A percentile compares a stretch with the other conserved stretches of the same genome.
phyloP scores from a whole-genome alignment of 2,113 vertebrate species.

The Chamaea fasciata region DNA sequence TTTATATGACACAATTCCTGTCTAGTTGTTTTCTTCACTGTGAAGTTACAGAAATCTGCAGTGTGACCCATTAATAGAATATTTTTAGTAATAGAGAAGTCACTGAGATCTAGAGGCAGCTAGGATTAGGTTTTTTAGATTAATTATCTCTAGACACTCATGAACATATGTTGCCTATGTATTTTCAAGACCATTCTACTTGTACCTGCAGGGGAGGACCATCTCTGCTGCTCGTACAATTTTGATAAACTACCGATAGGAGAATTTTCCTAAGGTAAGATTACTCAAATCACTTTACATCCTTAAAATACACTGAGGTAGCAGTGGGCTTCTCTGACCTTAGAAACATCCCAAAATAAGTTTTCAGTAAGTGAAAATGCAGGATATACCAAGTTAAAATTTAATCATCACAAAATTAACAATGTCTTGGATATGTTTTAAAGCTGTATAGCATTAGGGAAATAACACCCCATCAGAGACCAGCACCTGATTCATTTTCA shows the following conservation, averaged over 20 bases:
- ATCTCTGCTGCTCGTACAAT: background rate
- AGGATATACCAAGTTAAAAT: background rate
- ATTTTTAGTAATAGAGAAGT: background rate
- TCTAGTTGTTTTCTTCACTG: background rate
- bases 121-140: background rate
- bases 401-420: background rate
- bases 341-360: slow-evolving; percentile 8
- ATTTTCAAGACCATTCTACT: slow-evolving; percentile 15
- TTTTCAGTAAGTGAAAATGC: background rate
- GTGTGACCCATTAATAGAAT: background rate
- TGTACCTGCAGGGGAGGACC: background rate
- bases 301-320: background rate
- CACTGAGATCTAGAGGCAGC: background rate
- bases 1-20: background rate
- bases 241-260: background rate
- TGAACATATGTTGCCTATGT: background rate
- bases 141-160: background rate
- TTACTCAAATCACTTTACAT: background rate
- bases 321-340: background rate
- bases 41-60: background rate
- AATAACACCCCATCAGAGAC: background rate
- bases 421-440: background rate
- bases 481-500: background rate
- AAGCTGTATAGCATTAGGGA: background rate
- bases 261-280: background rate